Evolutionary conservation across 2,888 invertebrate genomes (phyloP).

Genomic region (Andrena chrysosceles): DNA sequence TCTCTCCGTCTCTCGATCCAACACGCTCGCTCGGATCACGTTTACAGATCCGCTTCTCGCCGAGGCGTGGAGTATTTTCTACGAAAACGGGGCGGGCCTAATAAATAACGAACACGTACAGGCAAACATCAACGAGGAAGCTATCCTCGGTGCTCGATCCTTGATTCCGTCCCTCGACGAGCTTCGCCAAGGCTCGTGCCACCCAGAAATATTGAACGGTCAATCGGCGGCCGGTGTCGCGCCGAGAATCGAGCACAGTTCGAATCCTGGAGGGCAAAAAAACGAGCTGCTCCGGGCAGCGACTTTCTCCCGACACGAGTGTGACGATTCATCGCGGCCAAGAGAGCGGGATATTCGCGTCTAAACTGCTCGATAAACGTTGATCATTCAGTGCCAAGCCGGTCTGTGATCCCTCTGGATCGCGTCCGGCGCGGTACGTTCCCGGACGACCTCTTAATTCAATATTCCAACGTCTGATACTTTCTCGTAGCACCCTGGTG

Average conservation of each 20-base stretch:
- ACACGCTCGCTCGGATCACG: slow-evolving; percentile 40
- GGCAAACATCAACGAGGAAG: background rate
- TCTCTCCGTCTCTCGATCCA: slow-evolving; percentile 31
- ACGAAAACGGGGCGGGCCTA: slow-evolving; percentile 11
- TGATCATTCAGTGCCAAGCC: slow-evolving; percentile 6
- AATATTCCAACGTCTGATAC: background rate
- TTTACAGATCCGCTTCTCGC: slow-evolving; percentile 17
- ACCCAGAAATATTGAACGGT: background rate
- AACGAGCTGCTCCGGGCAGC: slow-evolving; percentile 56
- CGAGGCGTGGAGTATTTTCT: slow-evolving; percentile 12
- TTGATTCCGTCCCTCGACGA: background rate
- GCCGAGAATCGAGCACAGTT: slow-evolving; percentile 62
- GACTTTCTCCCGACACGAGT: slow-evolving; percentile 68
- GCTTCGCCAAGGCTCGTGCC: slow-evolving; percentile 12
- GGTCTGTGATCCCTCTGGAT: background rate
- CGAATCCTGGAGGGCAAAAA: slow-evolving; percentile 54
- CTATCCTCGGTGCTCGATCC: background rate
- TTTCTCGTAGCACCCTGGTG: background rate
- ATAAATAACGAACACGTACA: slow-evolving; percentile 47
- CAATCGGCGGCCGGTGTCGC: slow-evolving; percentile 1
- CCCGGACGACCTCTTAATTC: background rate
- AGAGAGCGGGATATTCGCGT: slow-evolving; percentile 38
- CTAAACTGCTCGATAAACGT: slow-evolving; percentile 42
- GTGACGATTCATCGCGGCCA: slow-evolving; percentile 60
- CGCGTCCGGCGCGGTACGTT: background rate